Conservation (phyloP, 2,113 vertebrate genomes). For the Apteryx mantelli region DNA sequence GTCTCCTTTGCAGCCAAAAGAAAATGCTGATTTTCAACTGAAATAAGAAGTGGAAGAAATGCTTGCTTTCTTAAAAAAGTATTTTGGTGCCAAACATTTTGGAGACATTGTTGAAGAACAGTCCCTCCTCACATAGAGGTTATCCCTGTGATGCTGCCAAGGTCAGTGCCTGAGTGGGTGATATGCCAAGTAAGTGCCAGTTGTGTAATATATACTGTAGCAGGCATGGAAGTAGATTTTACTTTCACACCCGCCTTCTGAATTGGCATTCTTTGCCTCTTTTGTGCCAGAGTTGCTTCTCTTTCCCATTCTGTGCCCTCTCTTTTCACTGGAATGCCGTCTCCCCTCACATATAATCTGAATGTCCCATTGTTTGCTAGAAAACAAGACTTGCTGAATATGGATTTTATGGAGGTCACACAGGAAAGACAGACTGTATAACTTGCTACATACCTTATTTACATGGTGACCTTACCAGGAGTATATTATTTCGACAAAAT, state of each 20-base stretch:
- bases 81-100: slow-evolving; percentile 63
- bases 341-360: slow-evolving; percentile 54
- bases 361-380: slow-evolving; percentile 72
- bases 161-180: slow-evolving; percentile 54
- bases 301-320: slow-evolving; percentile 63
- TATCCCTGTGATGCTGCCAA: slow-evolving; percentile 75
- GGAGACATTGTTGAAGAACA: slow-evolving; percentile 71
- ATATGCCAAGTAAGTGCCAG: slow-evolving; percentile 79
- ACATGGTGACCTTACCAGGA: background rate
- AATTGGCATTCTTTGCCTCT: slow-evolving; percentile 70
- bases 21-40: slow-evolving; percentile 23
- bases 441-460: slow-evolving; percentile 18
- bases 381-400: slow-evolving; percentile 67
- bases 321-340: slow-evolving; percentile 52
- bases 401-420: slow-evolving; percentile 64
- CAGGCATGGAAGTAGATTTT: slow-evolving; percentile 62
- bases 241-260: slow-evolving; percentile 70
- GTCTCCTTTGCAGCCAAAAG: background rate
- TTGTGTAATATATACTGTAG: slow-evolving; percentile 69
- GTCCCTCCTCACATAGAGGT: slow-evolving; percentile 69
- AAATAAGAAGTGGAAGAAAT: slow-evolving; percentile 15
- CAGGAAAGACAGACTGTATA: slow-evolving; percentile 32
- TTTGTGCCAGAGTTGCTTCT: slow-evolving; percentile 67
- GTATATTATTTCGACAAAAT: background rate
- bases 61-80: slow-evolving; percentile 31